phyloP scores from a whole-genome alignment of 2,888 invertebrate species.

The Abrostola triplasia region DNA sequence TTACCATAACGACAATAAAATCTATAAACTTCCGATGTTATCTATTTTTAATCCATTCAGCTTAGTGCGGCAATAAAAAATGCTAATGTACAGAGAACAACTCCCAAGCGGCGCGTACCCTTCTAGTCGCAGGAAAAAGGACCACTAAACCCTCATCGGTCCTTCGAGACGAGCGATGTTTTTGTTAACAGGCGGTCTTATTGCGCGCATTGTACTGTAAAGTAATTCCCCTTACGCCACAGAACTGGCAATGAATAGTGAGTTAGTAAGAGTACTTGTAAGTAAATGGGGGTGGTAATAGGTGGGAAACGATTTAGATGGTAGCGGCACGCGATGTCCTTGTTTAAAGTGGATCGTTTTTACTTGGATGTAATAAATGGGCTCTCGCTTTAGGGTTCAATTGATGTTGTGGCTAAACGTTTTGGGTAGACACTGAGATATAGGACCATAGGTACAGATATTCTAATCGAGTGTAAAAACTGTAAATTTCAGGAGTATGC shows the following conservation, averaged over 20 bases:
- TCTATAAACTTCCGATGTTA: neutral
- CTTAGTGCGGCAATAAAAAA: conserved; percentile 8
- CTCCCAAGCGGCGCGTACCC: conserved; percentile 11
- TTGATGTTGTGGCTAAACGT: neutral
- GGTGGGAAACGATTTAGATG: conserved; percentile 16
- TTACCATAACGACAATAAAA: neutral
- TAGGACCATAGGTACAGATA: neutral
- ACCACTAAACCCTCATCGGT: conserved; percentile 28
- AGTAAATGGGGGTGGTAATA: conserved; percentile 14
- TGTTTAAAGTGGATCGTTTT: conserved; percentile 5
- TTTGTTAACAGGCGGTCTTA: conserved; percentile 29
- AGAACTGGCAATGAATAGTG: conserved; percentile 31
- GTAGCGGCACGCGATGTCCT: conserved; percentile 8
- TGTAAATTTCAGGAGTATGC: no score
- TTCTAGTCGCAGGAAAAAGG: conserved; percentile 20
- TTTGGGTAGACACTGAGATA: neutral
- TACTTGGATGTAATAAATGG: conserved; percentile 14
- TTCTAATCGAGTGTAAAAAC: neutral
- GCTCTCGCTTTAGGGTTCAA: neutral
- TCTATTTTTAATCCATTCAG: neutral
- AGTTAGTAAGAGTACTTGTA: conserved; percentile 19
- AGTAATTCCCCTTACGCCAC: conserved; percentile 23
- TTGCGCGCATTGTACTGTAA: conserved; percentile 31
- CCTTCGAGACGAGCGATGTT: conserved; percentile 37
- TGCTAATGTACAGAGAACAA: conserved; percentile 18